Base-by-base conservation (phyloP, 2,113 vertebrate genomes). In the Cisticola juncidis region DNA sequence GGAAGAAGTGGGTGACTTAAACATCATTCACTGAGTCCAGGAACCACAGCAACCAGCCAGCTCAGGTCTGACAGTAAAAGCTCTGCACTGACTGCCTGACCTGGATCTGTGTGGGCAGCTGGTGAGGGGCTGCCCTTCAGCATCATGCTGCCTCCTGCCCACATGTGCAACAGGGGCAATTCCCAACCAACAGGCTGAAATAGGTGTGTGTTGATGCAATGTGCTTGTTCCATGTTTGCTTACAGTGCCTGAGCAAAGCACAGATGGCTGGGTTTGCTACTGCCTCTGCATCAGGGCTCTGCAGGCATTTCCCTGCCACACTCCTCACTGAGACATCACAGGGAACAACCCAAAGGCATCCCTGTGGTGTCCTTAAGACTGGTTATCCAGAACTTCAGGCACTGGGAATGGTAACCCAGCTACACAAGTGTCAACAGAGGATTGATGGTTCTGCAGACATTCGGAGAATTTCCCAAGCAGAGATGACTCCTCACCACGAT, bases 101-200 rank as follows among this genome's bases (percentile, higher is more conserved):
- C 53, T 4, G 0, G 51, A 11, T 45, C 73, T 5, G 0, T 2
- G 5, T n/a, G 58, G 40, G 35, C n/a, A 80, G 50, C 40, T 44
- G 50, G 16, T 44, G 26, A 36, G 20, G 13, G 10, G 35, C 38
- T 73, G 50, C 42, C 56, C 64, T 77, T 83, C 62, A 23, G 4
- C 0, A 0, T 6, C 1, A 0, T 22, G 71, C 65, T 86, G 58
- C 38, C 31, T 47, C 50, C 19, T 19, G 50, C 68, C 29, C 8
- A 0, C 11, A 1, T 2, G 20, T 3, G 35, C 64, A 62, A 13
- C 9, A 36, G 40, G 25, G 33, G 73, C 48, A 57, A 60, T 29
- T 81, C 74, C 60, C 1, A 3, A 61, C n/a, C 5, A 3, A 28
- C 22, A 31, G 48, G 28, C 57, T 91, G 83, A 61, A 79, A 68